phyloP scores from a whole-genome alignment of 2,113 vertebrate species.

The Saccopteryx bilineata region DNA sequence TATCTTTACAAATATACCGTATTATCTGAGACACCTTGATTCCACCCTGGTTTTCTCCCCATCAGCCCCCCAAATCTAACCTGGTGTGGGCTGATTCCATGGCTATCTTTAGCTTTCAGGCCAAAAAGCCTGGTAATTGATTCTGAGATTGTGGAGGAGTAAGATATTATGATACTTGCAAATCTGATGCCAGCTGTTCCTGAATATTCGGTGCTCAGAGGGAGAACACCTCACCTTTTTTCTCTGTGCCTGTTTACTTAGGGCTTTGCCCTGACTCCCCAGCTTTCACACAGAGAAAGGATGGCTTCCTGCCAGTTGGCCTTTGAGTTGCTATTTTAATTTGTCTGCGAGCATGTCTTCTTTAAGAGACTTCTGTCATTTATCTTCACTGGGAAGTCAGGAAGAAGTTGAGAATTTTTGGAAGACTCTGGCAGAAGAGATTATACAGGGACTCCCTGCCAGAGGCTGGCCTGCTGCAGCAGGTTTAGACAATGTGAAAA shows the following conservation, averaged over 20 bases:
- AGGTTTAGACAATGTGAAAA: slow-evolving; percentile 53
- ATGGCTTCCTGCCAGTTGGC: slow-evolving; percentile 51
- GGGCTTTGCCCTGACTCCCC: slow-evolving; percentile 42
- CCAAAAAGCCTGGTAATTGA: slow-evolving; percentile 27
- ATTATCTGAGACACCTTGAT: neutral
- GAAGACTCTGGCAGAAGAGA: slow-evolving; percentile 54
- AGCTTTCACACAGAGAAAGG: slow-evolving; percentile 56
- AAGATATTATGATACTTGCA: slow-evolving; percentile 57
- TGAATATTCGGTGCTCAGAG: slow-evolving; percentile 65
- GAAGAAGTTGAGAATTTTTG: slow-evolving; percentile 35
- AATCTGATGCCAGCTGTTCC: slow-evolving; percentile 60
- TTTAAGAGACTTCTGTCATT: slow-evolving; percentile 45
- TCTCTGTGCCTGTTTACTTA: slow-evolving; percentile 64
- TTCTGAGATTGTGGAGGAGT: neutral
- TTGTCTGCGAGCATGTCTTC: neutral
- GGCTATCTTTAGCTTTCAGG: neutral
- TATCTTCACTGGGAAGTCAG: slow-evolving; percentile 45
- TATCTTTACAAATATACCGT: neutral
- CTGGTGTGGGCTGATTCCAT: neutral
- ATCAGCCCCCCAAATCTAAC: neutral
- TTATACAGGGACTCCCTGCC: slow-evolving; percentile 45
- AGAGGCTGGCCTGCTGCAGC: slow-evolving; percentile 49
- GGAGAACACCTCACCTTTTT: slow-evolving; percentile 66
- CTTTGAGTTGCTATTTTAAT: slow-evolving; percentile 49
- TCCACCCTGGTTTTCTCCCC: neutral